These are phyloP conservation scores for Geotrupes spiniger DNA, from an alignment of 2,888 invertebrate genomes.

Conservation along the genomic window DNA sequence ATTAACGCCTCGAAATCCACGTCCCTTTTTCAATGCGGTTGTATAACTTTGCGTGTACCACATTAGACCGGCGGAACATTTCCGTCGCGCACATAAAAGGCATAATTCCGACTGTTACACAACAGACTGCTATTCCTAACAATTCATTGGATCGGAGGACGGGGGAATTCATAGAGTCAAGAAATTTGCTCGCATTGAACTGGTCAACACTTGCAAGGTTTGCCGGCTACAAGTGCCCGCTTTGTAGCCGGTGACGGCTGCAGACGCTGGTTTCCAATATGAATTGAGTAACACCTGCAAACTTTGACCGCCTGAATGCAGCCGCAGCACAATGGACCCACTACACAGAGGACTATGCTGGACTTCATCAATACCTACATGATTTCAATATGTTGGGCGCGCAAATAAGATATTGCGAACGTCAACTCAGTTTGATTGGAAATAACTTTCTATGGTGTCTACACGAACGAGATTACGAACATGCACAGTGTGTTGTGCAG, in stretches of 20 bases:
- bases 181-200: slow-evolving; percentile 5
- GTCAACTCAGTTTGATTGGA: slow-evolving; percentile 16
- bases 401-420: slow-evolving; percentile 18
- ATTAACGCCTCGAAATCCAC: neutral
- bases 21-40: neutral
- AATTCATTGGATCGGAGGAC: slow-evolving; percentile 6
- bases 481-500: slow-evolving; percentile 1
- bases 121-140: neutral
- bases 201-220: slow-evolving; percentile 4
- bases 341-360: slow-evolving; percentile 21
- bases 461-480: slow-evolving; percentile 1
- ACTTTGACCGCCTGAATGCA: slow-evolving; percentile 37
- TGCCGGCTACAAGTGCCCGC: slow-evolving; percentile 3
- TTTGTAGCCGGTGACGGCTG: slow-evolving; percentile 4
- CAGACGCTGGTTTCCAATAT: slow-evolving; percentile 8
- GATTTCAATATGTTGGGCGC: slow-evolving; percentile 12
- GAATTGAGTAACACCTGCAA: slow-evolving; percentile 43
- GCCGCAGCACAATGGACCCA: slow-evolving; percentile 26
- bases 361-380: slow-evolving; percentile 29
- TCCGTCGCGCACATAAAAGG: slow-evolving; percentile 7
- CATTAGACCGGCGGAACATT: neutral
- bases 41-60: neutral
- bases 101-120: neutral
- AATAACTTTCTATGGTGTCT: slow-evolving; percentile 16
- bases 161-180: slow-evolving; percentile 6